Evolutionary conservation across 2,113 vertebrate genomes (phyloP).

Genomic region (Nerophis ophidion): DNA sequence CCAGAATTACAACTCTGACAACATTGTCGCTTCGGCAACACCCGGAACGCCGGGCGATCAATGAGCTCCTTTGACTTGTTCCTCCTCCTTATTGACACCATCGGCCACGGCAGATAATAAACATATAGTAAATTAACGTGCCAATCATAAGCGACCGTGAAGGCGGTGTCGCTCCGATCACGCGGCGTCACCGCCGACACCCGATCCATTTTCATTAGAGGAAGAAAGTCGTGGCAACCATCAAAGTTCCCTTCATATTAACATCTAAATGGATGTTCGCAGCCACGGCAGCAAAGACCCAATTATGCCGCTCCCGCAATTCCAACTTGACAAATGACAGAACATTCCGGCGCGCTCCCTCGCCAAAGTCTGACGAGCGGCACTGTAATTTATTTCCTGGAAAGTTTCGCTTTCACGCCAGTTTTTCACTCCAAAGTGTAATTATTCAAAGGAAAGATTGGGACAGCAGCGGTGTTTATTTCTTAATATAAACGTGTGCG

Average conservation of each 20-base stretch:
- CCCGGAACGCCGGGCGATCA: constrained; percentile 32
- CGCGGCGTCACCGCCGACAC: constrained; percentile 2
- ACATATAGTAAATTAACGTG: neutral
- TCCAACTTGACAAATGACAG: constrained; percentile 40
- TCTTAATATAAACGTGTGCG: constrained; percentile 18
- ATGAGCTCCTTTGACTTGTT: constrained; percentile 22
- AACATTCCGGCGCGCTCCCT: constrained; percentile 34
- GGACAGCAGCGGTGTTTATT: constrained; percentile 34
- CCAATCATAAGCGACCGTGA: neutral
- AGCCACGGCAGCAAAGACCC: constrained; percentile 22
- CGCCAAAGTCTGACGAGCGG: constrained; percentile 34
- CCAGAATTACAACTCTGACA: constrained; percentile 53
- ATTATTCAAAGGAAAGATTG: constrained; percentile 58
- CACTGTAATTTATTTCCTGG: constrained; percentile 55
- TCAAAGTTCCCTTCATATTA: constrained; percentile 35
- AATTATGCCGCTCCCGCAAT: constrained; percentile 32
- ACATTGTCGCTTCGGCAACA: constrained; percentile 46
- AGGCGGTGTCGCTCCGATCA: neutral
- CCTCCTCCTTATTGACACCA: no score
- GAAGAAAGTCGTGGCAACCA: constrained; percentile 9
- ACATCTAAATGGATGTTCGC: constrained; percentile 39
- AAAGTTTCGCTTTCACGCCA: constrained; percentile 47
- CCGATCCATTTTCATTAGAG: neutral
- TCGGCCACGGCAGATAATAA: neutral
- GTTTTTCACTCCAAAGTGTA: constrained; percentile 47